Evolutionary conservation across 1,140 invertebrate genomes (phyloP), one percentile per base, ranked within the genome.

Genomic region (Mactra quadrangularis): DNA sequence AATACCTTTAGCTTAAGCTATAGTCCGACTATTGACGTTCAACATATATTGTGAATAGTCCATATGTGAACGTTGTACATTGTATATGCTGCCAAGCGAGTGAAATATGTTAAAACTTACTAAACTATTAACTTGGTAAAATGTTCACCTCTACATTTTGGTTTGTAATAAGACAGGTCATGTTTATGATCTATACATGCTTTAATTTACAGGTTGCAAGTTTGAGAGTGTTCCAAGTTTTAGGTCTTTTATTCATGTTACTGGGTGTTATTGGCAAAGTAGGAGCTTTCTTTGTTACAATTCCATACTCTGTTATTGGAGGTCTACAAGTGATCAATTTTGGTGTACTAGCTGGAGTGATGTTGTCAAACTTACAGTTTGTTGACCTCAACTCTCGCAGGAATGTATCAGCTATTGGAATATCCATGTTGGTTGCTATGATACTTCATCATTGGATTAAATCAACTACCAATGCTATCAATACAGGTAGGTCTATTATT

Each of bases 271-370:
- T 90, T 4, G 87, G 84, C 7, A 92, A 92, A 66, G 95, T 98
- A 86, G 96, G 96, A 15, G 97, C 96, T 0, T 93, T 97, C 1
- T 97, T 98, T 89, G 96, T 97, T 62, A 96, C 97, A 62, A 97
- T 98, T 68, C 97, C 97, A 1, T 96, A 96, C 89, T 96, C 97
- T 0, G 95, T 98, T n/a, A 95, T 97, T 1, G 97, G 97, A 0
- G 97, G 97, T 7, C 95, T 97, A 71, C 97, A 97, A 92, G 96
- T 96, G 86, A 95, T 97, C 11, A 97, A 97, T 95, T 97, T 97
- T 91, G 96, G 96, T 41, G 87, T 85, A 31, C 81, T 88, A 17
- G 77, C 74, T 15, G 86, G 87, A 0, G 84, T 90, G 9, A 88
- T 86, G 72, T 91, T 97, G 0, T 97, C 96, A 0, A 96, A 96